Evolutionary conservation across 2,797 vertebrate genomes (phyloP), one percentile per base, ranked within the genome.

Genomic region (Vultur gryphus): DNA sequence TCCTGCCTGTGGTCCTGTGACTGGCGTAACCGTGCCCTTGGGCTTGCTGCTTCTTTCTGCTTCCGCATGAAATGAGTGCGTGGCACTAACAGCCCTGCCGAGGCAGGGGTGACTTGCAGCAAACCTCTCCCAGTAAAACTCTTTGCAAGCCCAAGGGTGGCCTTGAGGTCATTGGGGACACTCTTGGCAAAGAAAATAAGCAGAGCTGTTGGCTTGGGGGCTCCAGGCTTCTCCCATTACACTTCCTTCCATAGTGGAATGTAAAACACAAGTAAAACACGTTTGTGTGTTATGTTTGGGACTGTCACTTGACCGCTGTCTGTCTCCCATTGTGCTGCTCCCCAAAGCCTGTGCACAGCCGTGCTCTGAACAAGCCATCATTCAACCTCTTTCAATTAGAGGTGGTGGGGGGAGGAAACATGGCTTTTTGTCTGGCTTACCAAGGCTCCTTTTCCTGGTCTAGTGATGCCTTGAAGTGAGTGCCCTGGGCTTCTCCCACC

Each of bases 301-400:
- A 16, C 62, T 44, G 41, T 44, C 25, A n/a, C 11, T 65, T 67
- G 66, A 41, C 55, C 0, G 1, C 61, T 28, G 7, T 26, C 37
- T 2, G 3, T 52, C 54, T 86, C 44, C 57, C 24, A 16, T 41
- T 55, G 76, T 71, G 76, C 43, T 52, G 44, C 15, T 75, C n/a
- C 62, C 37, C 20, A 5, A 5, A 37, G 66, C 33, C 55, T 33
- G 23, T 18, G 17, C 19, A 5, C 39, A n/a, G 69, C 57, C 4
- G 0, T 0, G 8, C 57, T 71, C 51, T 35, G 28, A n/a, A 35
- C 24, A 21, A 23, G 6, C 41, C 13, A 3, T 37, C 19, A 1
- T 72, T 67, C 41, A 11, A 0, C 43, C 54, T 59, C 54, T 37
- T 43, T 20, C 12, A 37, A 5, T 33, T 31, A 26, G 59, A n/a